Evolutionary conservation across 2,888 invertebrate species (phyloP).

Genomic region (Pterostichus madidus): DNA sequence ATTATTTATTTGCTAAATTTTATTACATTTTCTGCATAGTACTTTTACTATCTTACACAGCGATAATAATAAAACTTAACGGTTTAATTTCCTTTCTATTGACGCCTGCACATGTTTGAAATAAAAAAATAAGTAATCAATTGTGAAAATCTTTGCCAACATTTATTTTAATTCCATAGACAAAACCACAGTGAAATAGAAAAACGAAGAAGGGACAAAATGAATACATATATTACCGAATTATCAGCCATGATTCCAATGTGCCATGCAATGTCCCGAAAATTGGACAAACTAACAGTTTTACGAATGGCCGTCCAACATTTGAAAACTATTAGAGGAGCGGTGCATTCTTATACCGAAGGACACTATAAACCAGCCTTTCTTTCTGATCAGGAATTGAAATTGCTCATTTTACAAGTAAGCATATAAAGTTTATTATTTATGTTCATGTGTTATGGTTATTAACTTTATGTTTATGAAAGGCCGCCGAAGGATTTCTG

Average conservation of each 20-base stretch:
- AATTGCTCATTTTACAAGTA: constrained; percentile 89
- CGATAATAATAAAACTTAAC: not conserved
- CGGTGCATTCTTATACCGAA: constrained; percentile 87
- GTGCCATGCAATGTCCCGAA: constrained; percentile 95
- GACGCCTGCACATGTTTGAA: not conserved
- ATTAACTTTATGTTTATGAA: not conserved
- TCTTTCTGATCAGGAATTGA: constrained; percentile 92
- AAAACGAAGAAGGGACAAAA: constrained; percentile 95
- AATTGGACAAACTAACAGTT: constrained; percentile 94
- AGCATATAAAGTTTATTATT: constrained; percentile 67
- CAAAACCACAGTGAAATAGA: constrained; percentile 98
- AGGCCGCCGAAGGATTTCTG: constrained; percentile 93
- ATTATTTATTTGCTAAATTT: constrained; percentile 42
- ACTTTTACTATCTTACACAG: constrained; percentile 10
- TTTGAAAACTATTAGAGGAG: constrained; percentile 87
- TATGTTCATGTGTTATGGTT: constrained; percentile 47
- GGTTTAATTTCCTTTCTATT: not conserved
- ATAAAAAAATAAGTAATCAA: too few species aligned
- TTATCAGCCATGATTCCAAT: constrained; percentile 94
- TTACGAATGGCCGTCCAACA: constrained; percentile 96
- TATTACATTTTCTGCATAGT: constrained; percentile 12
- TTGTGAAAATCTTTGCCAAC: not conserved
- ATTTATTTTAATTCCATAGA: constrained; percentile 77
- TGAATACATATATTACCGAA: constrained; percentile 97
- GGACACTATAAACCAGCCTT: constrained; percentile 89